Evolutionary conservation across 2,888 invertebrate species (phyloP).

Genomic region (Autographa gamma): DNA sequence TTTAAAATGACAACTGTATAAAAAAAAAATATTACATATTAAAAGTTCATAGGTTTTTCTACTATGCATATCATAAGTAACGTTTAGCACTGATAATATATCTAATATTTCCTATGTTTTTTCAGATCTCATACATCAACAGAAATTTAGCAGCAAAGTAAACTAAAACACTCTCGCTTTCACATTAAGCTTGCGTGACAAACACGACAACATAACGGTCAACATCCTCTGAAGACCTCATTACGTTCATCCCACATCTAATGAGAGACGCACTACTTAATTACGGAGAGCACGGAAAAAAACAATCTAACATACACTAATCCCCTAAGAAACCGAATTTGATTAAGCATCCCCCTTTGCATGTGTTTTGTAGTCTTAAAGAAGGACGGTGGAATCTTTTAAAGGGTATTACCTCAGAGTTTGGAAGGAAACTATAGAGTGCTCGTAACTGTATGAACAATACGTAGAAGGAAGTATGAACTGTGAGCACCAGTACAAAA

Average conservation of each 20-base stretch:
- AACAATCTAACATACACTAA: constrained; percentile 78
- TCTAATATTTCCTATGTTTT: too few relatives aligned
- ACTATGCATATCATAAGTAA: too few relatives aligned
- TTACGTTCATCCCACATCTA: constrained; percentile 76
- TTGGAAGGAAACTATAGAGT: too few relatives aligned
- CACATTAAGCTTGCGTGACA: constrained; percentile 52
- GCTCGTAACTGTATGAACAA: too few relatives aligned
- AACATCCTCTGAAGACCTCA: constrained; percentile 68
- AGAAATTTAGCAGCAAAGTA: background rate
- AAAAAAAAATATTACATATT: too few relatives aligned
- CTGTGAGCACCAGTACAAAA: too few relatives aligned
- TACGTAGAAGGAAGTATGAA: too few relatives aligned
- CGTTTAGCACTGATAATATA: too few relatives aligned
- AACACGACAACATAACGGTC: constrained; percentile 35
- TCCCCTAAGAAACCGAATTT: constrained; percentile 53
- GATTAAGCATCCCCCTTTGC: constrained; percentile 82
- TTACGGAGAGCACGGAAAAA: constrained; percentile 87
- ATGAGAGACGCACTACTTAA: constrained; percentile 80
- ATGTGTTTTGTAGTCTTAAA: constrained; percentile 88
- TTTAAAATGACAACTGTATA: too few relatives aligned
- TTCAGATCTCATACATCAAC: background rate
- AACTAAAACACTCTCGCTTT: constrained; percentile 37
- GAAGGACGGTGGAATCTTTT: constrained; percentile 88
- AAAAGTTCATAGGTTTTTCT: too few relatives aligned
- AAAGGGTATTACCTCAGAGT: constrained; percentile 68